Evolutionary conservation across 2,113 vertebrate genomes (phyloP), one percentile per base, ranked within the genome.

Genomic region (Brachionichthys hirsutus): DNA sequence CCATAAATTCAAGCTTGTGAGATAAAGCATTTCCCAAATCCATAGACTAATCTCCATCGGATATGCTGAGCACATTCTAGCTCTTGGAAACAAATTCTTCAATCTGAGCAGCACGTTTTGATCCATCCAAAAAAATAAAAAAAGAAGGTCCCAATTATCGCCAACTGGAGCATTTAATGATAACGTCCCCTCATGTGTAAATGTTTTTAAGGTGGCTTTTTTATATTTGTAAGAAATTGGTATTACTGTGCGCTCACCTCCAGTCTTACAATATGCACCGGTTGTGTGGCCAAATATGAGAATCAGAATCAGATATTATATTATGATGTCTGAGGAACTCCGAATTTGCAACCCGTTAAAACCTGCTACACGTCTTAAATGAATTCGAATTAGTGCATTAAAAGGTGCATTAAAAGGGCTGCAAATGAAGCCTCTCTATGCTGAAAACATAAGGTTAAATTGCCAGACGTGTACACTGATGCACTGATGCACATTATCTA

Each of bases 381-480:
- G 73, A 78, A 62, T 55, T 30, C 19, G 50, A 59, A 62, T 66
- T 76, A n/a, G n/a, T n/a, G n/a, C n/a, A n/a, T n/a, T 73, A 63
- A 77, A 50, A 7, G 17, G 30, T n/a, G 14, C 20, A 49, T 72
- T 58, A 53, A 30, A 44, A 62, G 57, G 49, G 47, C 53, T 59
- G 20, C 45, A 54, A 73, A 69, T 84, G 71, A 69, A 60, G 34
- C 60, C 46, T 30, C 42, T 72, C 51, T 70, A 71, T 42, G 70
- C 68, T 66, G 44, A 70, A 75, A 49, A 56, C 30, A 62, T 54
- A 30, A 61, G 53, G 54, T 35, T 62, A 16, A 44, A 40, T 50
- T n/a, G 61, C 57, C 46, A 30, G 24, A 75, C 67, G 56, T 60
- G 34, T 64, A 42, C 51, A 53, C 49, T 19, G 20, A 70, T 54